phyloP scores from a whole-genome alignment of 2,113 vertebrate species.

The Eurystomus gularis region DNA sequence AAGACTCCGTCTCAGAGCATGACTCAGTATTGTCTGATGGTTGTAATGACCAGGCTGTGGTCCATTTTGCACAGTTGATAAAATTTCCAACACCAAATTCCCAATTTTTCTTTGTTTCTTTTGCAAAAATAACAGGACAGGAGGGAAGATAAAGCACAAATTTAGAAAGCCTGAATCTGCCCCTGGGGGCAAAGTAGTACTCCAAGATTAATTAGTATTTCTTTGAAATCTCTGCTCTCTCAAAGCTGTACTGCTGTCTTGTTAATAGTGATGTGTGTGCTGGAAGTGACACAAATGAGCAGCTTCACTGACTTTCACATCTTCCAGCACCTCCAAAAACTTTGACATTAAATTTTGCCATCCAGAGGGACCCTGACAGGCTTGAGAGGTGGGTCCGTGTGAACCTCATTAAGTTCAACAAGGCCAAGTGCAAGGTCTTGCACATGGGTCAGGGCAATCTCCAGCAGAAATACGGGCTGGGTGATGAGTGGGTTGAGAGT shows the following conservation, averaged over 20 bases:
- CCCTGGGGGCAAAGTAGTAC: neutral
- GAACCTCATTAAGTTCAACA: neutral
- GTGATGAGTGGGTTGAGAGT: no score
- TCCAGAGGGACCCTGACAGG: neutral
- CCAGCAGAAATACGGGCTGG: neutral
- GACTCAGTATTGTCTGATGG: neutral
- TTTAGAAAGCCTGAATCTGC: neutral
- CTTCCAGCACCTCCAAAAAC: neutral
- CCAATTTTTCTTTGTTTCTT: neutral
- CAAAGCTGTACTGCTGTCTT: neutral
- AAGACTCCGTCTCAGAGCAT: neutral
- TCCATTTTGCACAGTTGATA: neutral
- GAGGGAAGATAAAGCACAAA: neutral
- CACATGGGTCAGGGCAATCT: neutral
- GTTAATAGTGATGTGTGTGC: neutral
- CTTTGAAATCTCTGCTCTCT: neutral
- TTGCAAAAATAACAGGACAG: neutral
- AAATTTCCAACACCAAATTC: neutral
- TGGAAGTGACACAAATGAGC: neutral
- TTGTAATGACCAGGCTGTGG: neutral
- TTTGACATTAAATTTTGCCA: neutral
- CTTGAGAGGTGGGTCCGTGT: neutral
- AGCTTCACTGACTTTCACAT: neutral
- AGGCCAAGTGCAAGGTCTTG: neutral
- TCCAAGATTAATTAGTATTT: neutral